Conservation (phyloP, 1,140 invertebrate species). For the Papilio polytes region DNA sequence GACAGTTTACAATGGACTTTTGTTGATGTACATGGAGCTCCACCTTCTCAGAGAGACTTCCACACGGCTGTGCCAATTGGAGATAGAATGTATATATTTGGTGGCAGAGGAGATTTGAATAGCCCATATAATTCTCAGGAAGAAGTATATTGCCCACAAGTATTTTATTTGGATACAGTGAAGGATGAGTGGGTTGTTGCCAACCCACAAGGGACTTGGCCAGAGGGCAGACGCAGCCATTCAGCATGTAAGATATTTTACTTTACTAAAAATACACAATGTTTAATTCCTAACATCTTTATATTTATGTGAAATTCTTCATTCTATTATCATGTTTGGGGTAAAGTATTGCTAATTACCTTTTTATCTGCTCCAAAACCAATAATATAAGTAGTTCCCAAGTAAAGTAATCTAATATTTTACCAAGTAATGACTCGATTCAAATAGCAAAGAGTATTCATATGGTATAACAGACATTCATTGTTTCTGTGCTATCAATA, state of each 20-base stretch:
- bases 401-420: neutral
- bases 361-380: neutral
- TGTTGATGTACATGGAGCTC: slow-evolving; percentile 85
- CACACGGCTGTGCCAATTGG: slow-evolving; percentile 91
- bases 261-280: neutral
- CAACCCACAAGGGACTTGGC: slow-evolving; percentile 84
- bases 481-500: neutral
- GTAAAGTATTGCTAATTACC: neutral
- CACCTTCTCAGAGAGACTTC: slow-evolving; percentile 92
- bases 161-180: slow-evolving; percentile 90
- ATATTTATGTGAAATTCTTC: neutral
- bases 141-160: slow-evolving; percentile 91
- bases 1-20: slow-evolving; percentile 89
- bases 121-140: slow-evolving; percentile 87
- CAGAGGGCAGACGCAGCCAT: slow-evolving; percentile 92
- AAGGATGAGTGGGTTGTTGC: slow-evolving; percentile 87
- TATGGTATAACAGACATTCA: neutral
- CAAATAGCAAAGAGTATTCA: neutral
- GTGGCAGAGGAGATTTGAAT: slow-evolving; percentile 90
- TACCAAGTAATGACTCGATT: neutral
- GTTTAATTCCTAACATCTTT: neutral
- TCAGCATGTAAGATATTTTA: slow-evolving; percentile 89
- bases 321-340: neutral
- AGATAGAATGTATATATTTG: slow-evolving; percentile 93
- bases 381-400: neutral